Evolutionary conservation across 1,140 invertebrate species (phyloP).

Genomic region (Zaprionus davidi): DNA sequence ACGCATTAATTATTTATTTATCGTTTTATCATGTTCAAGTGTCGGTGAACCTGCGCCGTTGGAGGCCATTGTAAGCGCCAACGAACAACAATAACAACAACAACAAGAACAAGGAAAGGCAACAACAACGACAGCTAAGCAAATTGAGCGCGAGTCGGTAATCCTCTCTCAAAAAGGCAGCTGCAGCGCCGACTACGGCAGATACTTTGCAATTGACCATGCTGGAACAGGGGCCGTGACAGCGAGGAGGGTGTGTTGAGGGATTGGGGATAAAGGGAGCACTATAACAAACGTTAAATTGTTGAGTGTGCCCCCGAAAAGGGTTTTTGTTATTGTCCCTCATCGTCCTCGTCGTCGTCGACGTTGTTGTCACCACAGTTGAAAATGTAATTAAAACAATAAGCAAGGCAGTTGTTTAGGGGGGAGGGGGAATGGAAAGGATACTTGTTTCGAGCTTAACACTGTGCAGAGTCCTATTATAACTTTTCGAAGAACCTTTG

Average conservation of each 20-base stretch:
- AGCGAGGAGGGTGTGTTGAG: constrained; percentile 22
- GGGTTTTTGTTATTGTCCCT: constrained; percentile 30
- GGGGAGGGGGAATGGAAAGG: constrained; percentile 2
- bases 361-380: constrained; percentile 50
- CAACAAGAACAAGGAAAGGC: constrained; percentile 58
- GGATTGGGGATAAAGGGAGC: constrained; percentile 10
- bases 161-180: constrained; percentile 59
- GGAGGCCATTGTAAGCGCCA: constrained; percentile 11
- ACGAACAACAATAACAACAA: constrained; percentile 50
- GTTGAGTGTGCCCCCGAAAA: constrained; percentile 28
- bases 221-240: not conserved
- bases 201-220: constrained; percentile 17
- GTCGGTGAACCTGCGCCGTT: constrained; percentile 72
- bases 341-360: not conserved
- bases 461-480: not conserved
- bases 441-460: constrained; percentile 23
- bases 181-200: constrained; percentile 26
- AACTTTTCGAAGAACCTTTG: not conserved
- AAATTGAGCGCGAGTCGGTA: constrained; percentile 69
- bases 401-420: constrained; percentile 35
- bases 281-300: constrained; percentile 34
- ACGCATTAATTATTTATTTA: constrained; percentile 84
- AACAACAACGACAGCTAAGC: constrained; percentile 61
- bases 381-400: constrained; percentile 73
- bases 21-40: constrained; percentile 80